Base-by-base conservation (phyloP, 2,797 vertebrate species). In the Trachops cirrhosus region DNA sequence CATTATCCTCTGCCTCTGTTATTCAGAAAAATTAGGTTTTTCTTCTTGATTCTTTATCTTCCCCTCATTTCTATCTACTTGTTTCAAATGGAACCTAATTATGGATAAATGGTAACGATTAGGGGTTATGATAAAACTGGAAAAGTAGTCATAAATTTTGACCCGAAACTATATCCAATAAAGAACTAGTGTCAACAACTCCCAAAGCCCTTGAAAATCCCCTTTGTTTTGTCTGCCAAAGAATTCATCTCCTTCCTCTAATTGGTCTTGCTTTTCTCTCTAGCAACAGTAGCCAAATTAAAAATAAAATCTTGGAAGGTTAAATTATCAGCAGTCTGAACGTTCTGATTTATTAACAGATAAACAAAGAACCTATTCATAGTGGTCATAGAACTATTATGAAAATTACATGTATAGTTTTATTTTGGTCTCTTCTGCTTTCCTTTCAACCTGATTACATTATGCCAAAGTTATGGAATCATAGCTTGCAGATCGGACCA, bases 361-460 rank as follows among this genome's bases (percentile, higher is more conserved):
- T 94, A 82, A 94, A 97, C 90, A 97, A 91, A 95, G 94, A 94
- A 15, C 74, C 75, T 95, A 85, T 96, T 96, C 93, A 96, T 41
- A 44, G 86, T 73, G 75, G 37, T 68, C 80, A 73, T 70, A 87
- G 90, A 75, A 83, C 79, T 80, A 29, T 64, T 90, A 59, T 54
- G 85, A 95, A 88, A 94, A 88, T 83, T 41, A 88, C 68, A 19
- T 59, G 68, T 84, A 5, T 41, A 79, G 59, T 93, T 86, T 70
- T n/a, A 67, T 74, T 84, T 80, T 85, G 50, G 15, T 94, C 52
- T 93, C 64, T 89, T 78, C 37, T 78, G 48, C 32, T 67, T 34
- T 78, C 11, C 50, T 50, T 86, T 96, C 74, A 32, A 5, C 68
- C 12, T 80, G 88, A 90, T 78, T 57, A 74, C 24, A 24, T 78